Evolutionary conservation across 1,140 invertebrate genomes (phyloP).

Genomic region (Glossosoma conforme): DNA sequence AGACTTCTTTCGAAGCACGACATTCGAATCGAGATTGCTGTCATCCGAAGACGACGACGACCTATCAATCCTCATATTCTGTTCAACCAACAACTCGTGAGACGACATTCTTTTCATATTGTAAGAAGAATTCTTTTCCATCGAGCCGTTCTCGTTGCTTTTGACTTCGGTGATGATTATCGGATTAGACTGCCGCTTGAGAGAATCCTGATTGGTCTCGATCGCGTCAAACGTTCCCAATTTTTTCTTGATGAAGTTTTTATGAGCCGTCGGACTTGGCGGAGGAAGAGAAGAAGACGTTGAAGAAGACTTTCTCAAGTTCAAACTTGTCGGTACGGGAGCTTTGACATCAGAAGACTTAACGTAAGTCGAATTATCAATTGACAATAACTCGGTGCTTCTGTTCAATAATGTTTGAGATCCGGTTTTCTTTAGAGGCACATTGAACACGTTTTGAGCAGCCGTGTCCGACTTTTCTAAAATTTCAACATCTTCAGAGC

Average conservation of each 20-base stretch:
- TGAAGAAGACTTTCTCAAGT: slow-evolving; percentile 13
- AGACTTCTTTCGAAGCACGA: slow-evolving; percentile 52
- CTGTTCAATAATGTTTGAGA: slow-evolving; percentile 24
- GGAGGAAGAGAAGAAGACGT: slow-evolving; percentile 24
- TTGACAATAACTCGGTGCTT: slow-evolving; percentile 19
- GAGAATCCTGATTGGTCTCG: slow-evolving; percentile 13
- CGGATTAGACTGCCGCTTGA: slow-evolving; percentile 13
- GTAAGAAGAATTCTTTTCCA: slow-evolving; percentile 11
- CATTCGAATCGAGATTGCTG: slow-evolving; percentile 40
- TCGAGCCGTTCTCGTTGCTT: slow-evolving; percentile 1
- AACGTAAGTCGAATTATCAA: slow-evolving; percentile 14
- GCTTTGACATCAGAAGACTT: slow-evolving; percentile 10
- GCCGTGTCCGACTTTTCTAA: slow-evolving; percentile 36
- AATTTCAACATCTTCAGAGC: slow-evolving; percentile 49
- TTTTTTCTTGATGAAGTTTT: slow-evolving; percentile 26
- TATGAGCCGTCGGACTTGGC: slow-evolving; percentile 25
- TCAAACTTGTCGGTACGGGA: slow-evolving; percentile 16
- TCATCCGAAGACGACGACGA: slow-evolving; percentile 30
- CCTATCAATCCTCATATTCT: slow-evolving; percentile 21
- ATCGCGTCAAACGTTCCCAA: slow-evolving; percentile 24
- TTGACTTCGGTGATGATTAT: slow-evolving; percentile 4
- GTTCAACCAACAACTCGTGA: slow-evolving; percentile 27
- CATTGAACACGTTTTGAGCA: slow-evolving; percentile 16
- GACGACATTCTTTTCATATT: slow-evolving; percentile 27
- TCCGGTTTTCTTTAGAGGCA: slow-evolving; percentile 22